Percentiles rank a stretch among this genome's conserved stretches.
Conservation (phyloP, 2,797 vertebrate genomes). For the Sphenodon punctatus region DNA sequence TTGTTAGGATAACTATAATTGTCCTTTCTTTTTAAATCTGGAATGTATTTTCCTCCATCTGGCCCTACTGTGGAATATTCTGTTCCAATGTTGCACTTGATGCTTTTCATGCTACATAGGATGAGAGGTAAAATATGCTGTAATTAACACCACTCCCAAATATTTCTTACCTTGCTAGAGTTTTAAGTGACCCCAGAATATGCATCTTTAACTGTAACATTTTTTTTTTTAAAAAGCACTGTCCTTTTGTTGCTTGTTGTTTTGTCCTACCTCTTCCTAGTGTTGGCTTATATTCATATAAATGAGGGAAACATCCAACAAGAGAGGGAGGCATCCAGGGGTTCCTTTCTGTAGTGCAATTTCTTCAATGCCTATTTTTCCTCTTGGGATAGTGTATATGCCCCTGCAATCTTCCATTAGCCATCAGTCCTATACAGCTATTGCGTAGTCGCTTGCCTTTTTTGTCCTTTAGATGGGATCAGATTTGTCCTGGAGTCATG, state of each 20-base stretch:
- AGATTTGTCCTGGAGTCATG: too few relatives aligned
- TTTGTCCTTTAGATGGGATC: too few relatives aligned
- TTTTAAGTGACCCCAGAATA: slow-evolving; percentile 47
- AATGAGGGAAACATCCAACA: not conserved
- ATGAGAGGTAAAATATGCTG: not conserved
- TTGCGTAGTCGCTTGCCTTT: not conserved
- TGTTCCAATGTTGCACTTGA: slow-evolving; percentile 21
- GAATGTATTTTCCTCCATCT: not conserved
- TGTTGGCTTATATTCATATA: slow-evolving; percentile 4
- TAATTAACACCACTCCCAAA: slow-evolving; percentile 55
- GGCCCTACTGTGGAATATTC: not conserved
- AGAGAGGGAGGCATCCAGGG: not conserved
- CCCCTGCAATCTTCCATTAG: too few relatives aligned
- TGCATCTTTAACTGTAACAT: slow-evolving; percentile 8
- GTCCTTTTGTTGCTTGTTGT: slow-evolving; percentile 35
- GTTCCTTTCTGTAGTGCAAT: slow-evolving; percentile 20
- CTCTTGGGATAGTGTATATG: not conserved
- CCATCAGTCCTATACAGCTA: not conserved
- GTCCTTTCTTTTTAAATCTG: slow-evolving; percentile 21
- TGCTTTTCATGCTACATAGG: slow-evolving; percentile 12
- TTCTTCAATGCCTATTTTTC: slow-evolving; percentile 8
- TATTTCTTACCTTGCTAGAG: slow-evolving; percentile 29
- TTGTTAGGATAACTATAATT: slow-evolving; percentile 16
- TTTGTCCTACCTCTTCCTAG: slow-evolving; percentile 37
- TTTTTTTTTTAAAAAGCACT: slow-evolving; percentile 9